phyloP scores from a whole-genome alignment of 2,797 vertebrate species.

The Cyprinodon diabolis region DNA sequence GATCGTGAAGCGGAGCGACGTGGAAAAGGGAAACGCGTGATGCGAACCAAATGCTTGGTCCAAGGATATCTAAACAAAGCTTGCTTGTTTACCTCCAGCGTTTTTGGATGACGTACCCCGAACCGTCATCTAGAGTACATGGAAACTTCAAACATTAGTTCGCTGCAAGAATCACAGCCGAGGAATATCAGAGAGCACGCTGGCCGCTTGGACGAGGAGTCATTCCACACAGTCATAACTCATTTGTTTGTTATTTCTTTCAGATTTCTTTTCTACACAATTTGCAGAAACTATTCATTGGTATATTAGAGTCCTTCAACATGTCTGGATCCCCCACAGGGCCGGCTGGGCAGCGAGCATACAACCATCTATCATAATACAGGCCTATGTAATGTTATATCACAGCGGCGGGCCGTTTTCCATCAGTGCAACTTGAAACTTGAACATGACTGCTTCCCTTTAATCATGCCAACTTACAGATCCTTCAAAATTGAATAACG shows the following conservation, averaged over 20 bases:
- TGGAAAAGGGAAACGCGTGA: constrained; percentile 58
- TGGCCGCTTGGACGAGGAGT: constrained; percentile 15
- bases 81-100: constrained; percentile 60
- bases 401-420: neutral
- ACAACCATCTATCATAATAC: constrained; percentile 5
- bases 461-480: constrained; percentile 42
- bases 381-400: constrained; percentile 14
- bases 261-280: constrained; percentile 31
- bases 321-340: constrained; percentile 13
- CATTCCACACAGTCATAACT: constrained; percentile 36
- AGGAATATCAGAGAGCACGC: constrained; percentile 27
- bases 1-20: constrained; percentile 35
- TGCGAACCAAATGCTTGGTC: constrained; percentile 74
- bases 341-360: constrained; percentile 2
- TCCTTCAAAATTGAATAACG: constrained; percentile 47
- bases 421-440: constrained; percentile 13
- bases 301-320: constrained; percentile 38
- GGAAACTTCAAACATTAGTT: constrained; percentile 58
- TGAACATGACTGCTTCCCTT: constrained; percentile 24
- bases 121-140: constrained; percentile 32
- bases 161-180: constrained; percentile 41
- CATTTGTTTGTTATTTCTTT: constrained; percentile 37
- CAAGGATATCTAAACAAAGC: constrained; percentile 73
- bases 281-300: constrained; percentile 44
- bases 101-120: constrained; percentile 51